These are phyloP conservation scores for Dynastes hyllus DNA, from an alignment of 2,888 invertebrate species.

Conservation along the genomic window DNA sequence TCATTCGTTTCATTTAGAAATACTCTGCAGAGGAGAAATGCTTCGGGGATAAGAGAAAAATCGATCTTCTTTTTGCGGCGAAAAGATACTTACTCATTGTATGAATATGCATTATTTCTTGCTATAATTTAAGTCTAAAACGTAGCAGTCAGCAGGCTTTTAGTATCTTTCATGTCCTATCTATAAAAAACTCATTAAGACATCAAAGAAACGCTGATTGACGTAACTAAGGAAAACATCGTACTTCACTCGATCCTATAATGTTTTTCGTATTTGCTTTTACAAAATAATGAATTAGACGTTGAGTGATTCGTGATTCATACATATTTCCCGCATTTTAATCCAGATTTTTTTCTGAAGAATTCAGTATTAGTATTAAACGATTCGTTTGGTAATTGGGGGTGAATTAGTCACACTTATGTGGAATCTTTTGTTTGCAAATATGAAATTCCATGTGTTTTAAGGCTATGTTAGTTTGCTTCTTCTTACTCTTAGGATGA, in stretches of 20 bases:
- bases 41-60: neutral
- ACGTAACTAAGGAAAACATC: neutral
- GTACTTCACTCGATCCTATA: neutral
- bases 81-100: neutral
- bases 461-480: too few relatives aligned
- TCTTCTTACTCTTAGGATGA: too few relatives aligned
- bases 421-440: too few relatives aligned
- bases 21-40: neutral
- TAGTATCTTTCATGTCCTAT: neutral
- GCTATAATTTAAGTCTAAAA: neutral
- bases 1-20: slow-evolving; percentile 10
- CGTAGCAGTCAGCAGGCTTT: neutral
- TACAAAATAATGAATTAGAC: too few relatives aligned
- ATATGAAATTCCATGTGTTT: too few relatives aligned
- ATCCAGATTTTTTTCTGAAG: too few relatives aligned
- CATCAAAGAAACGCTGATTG: neutral
- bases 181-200: neutral
- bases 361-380: too few relatives aligned
- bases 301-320: too few relatives aligned
- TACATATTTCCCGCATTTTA: too few relatives aligned
- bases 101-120: neutral
- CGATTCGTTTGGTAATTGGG: too few relatives aligned
- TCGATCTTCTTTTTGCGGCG: neutral
- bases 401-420: too few relatives aligned
- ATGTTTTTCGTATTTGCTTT: too few relatives aligned